A percentile compares a stretch with the other conserved stretches of the same genome.
Evolutionary conservation across 2,797 vertebrate genomes (phyloP).

Genomic region (Myotis myotis): DNA sequence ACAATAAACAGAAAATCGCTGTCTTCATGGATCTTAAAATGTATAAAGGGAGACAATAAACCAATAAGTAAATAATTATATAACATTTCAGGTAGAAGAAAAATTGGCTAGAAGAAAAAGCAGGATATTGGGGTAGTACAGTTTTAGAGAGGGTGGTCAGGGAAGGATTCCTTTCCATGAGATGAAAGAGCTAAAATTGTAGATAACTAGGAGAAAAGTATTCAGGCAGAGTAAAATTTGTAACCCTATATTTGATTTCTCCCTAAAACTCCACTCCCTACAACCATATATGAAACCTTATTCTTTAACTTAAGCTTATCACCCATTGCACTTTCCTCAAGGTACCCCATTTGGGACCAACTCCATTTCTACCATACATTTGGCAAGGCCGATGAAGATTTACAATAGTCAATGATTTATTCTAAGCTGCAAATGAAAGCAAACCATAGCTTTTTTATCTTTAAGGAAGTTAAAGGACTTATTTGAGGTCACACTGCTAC

Average conservation of each 20-base stretch:
- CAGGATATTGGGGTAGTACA: background rate
- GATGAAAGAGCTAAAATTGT: constrained; percentile 30
- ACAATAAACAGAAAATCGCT: constrained; percentile 7
- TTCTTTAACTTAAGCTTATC: constrained; percentile 37
- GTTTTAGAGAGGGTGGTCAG: background rate
- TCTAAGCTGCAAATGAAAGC: background rate
- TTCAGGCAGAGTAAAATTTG: constrained; percentile 3
- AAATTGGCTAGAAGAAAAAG: background rate
- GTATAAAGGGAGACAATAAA: constrained; percentile 41
- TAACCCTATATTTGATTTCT: background rate
- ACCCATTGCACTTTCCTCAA: background rate
- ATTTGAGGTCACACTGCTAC: background rate
- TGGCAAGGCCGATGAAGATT: constrained; percentile 14
- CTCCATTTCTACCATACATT: background rate
- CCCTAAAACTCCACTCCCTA: background rate
- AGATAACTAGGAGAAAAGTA: constrained; percentile 21
- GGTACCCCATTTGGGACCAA: background rate
- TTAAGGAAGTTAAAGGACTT: background rate
- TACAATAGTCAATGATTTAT: constrained; percentile 41
- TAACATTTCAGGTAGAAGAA: background rate
- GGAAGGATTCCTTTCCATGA: constrained; percentile 14
- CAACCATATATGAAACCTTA: background rate
- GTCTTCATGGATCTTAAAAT: background rate
- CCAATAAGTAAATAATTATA: background rate
- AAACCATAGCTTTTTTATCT: constrained; percentile 39